Base-by-base conservation (phyloP, 2,888 invertebrate genomes). In the Prenolepis imparis region DNA sequence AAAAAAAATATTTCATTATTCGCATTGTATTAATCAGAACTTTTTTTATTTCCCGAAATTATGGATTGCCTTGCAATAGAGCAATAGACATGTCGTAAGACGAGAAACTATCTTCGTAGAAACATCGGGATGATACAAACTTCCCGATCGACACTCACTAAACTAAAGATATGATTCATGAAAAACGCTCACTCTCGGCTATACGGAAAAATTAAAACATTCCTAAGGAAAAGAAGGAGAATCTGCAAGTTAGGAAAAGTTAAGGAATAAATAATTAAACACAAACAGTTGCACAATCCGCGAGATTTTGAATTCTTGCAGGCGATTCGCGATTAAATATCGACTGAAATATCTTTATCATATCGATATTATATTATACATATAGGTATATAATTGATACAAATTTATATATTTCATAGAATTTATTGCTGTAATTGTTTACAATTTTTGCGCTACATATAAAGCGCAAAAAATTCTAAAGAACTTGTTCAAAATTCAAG, bases 131-230 rank as follows among this genome's bases (percentile, higher is more conserved):
- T 21, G 28, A 21, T 28, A 36, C 73, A 73, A 73, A 2, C 39
- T 57, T 15, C 12, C 21, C 55, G 36, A 59, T 73, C n/a, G 28
- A 24, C 32, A 74, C 18, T 55, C 41, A n/a, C 15, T 77, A 63
- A 6, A 57, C 41, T 78, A 70, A 8, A 59, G 21, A 48, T 70
- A 32, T 18, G 32, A 28, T 48, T 48, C 21, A 36, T 44, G 32
- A 66, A 81, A 77, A 81, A 73, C n/a, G 52, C n/a, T 67, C 61
- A 64, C 12, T 80, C 48, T 80, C 48, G n/a, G 15, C 67, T 87
- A 52, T 73, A 66, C 80, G 32, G 32, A 78, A 84, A 89, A 59
- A 63, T 59, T 55, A 72, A 72, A 88, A 86, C 87, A 86, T 52
- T 80, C 83, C 86, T 74, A 78, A 64, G 36, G 83, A 55, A 75